Evolutionary conservation across 2,888 invertebrate species (phyloP), one percentile per base, ranked within the genome.

Genomic region (Sinohyriopsis cumingii): DNA sequence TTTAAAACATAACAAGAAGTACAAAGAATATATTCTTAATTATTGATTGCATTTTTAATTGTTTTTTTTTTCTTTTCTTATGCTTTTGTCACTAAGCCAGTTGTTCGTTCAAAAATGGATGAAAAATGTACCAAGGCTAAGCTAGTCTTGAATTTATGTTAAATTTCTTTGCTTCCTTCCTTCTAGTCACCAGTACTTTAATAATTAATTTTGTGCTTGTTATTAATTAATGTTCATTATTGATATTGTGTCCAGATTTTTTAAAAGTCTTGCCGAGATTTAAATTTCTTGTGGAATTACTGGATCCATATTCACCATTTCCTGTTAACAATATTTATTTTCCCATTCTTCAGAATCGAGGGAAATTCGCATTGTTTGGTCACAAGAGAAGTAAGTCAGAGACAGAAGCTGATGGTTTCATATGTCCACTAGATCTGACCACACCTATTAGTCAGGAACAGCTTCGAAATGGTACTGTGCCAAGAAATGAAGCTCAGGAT

Each of bases 371-470:
- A 45, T 67, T 88, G 68, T 87, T 90, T 89, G 71, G 88, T 94
- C 95, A 88, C 76, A 95, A 95, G 91, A 84, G 88, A 68, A 88
- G 82, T 65, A 89, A 87, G 73, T 94, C 94, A 78, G 96, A 96
- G 86, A 91, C 94, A 57, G 96, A 96, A 84, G 93, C 94, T 84
- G 95, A 94, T 33, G 95, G 96, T 88, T 93, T 95, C 85, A 95
- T 97, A 80, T 97, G 96, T 86, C 96, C 97, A n/a, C 92, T 95
- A 86, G 92, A 92, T 62, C 79, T 80, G 5, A 72, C 75, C 33
- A 66, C 78, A 55, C 76, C 78, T 24, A 57, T 63, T 18, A 63
- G 67, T 54, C 61, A 75, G n/a, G 76, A 77, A 55, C 68, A 69
- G 69, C 64, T 80, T 25, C 71, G 74, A 66, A 81, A 69, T 63